Conservation (phyloP, 2,888 invertebrate species). For the Pollenia angustigena region DNA sequence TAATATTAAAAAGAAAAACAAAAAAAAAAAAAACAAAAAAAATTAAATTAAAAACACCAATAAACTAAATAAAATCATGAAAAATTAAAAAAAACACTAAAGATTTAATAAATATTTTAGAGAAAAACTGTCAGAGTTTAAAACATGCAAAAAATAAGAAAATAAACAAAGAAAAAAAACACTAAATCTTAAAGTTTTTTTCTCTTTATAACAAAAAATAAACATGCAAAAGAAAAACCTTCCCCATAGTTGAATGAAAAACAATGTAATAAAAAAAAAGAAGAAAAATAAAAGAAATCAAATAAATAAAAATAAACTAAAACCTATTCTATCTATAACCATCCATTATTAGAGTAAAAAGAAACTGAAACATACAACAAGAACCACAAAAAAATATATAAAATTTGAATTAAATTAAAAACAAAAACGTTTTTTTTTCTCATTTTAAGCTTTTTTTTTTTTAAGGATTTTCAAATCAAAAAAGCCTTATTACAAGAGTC, state of each 20-base stretch:
- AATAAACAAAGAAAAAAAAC: constrained; percentile 19
- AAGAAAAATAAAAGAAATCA: constrained; percentile 36
- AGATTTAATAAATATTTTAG: constrained; percentile 54
- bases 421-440: constrained; percentile 19
- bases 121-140: constrained; percentile 25
- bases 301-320: constrained; percentile 44
- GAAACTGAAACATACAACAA: constrained; percentile 27
- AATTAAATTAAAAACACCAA: constrained; percentile 53
- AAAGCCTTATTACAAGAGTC: no score
- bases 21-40: constrained; percentile 31
- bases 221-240: constrained; percentile 35
- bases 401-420: constrained; percentile 62
- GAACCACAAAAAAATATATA: constrained; percentile 60
- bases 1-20: constrained; percentile 39
- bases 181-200: constrained; percentile 16
- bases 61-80: constrained; percentile 56
- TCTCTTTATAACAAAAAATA: constrained; percentile 46
- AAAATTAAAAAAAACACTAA: constrained; percentile 25
- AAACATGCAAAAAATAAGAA: constrained; percentile 27
- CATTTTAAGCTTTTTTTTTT: neutral
- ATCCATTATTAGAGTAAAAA: constrained; percentile 68
- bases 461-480: neutral
- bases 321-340: constrained; percentile 66
- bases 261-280: constrained; percentile 58
- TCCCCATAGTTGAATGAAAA: constrained; percentile 70